These are phyloP conservation scores for Nothocercus julius DNA, from an alignment of 2,113 vertebrate species.

Conservation along the genomic window DNA sequence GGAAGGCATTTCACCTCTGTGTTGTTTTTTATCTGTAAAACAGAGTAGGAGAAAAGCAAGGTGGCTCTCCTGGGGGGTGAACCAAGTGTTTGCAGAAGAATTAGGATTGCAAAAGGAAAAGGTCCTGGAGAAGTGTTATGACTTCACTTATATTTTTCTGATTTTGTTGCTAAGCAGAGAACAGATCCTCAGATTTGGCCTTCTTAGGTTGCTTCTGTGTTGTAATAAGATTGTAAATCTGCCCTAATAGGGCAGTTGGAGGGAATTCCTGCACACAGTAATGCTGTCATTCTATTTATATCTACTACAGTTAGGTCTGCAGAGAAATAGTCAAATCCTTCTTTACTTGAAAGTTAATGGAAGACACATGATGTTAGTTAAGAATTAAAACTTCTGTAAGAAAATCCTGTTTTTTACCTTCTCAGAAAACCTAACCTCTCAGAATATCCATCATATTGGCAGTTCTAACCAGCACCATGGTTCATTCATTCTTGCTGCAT, in stretches of 20 bases:
- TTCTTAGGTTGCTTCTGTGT: not conserved
- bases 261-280: not conserved
- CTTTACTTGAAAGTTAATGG: not conserved
- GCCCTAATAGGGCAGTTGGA: not conserved
- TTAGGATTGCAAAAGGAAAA: not conserved
- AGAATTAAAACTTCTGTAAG: not conserved
- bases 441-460: not conserved
- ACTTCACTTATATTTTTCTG: not conserved
- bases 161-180: not conserved
- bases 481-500: not conserved
- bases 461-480: not conserved
- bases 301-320: not conserved
- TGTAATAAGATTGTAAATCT: not conserved
- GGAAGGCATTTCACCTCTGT: not conserved
- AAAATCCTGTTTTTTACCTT: not conserved
- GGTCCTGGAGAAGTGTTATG: not conserved
- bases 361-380: not conserved
- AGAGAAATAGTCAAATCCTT: not conserved
- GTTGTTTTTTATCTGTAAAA: slow-evolving; percentile 17
- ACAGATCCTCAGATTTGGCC: not conserved
- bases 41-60: not conserved
- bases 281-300: not conserved
- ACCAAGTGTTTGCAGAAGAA: not conserved
- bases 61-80: not conserved
- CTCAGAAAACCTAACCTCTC: not conserved